Evolutionary conservation across 2,888 invertebrate genomes (phyloP), one percentile per base, ranked within the genome.

Genomic region (Euzophera pinguis): DNA sequence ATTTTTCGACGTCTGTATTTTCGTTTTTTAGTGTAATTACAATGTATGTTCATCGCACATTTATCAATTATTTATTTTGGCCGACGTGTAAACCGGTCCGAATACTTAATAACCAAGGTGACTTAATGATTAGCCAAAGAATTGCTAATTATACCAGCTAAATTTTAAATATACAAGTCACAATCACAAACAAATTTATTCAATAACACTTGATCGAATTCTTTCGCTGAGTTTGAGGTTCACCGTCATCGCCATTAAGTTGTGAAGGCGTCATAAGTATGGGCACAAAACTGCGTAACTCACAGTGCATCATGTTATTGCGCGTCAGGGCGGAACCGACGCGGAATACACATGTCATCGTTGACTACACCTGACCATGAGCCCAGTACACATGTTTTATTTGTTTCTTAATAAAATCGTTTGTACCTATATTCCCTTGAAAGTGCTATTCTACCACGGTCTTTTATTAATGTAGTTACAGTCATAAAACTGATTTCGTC

Each of bases 341-440:
- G 73, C 60, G 60, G 86, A 78, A 86, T 85, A 86, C 83, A 83
- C 83, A 85, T 74, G 80, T 80, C 77, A 61, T 78, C 71, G 75
- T 85, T 84, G 70, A 64, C 62, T 55, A 52, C 5, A 22, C 47
- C 56, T 55, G 58, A 59, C 61, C 61, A 60, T 32, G 32, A 32
- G 32, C 8, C 7, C 32, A 32, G 32, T 32, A 32, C 7, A 32
- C 9, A 32, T 32, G 32, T 2, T 32, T 32, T 10, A 32, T 9
- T 7, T 32, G 32, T 32, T 32, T 43, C 53, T 32, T 32, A 32
- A 32, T 32, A 32, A 32, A 32, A 32, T 8, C 7, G 8, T 10
- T 32, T 8, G 32, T 32, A 7, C 32, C 1, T 8, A 10, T 4
- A 9, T 10, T 32, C 32, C 32, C 32, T 32, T 10, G 32, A 9